Base-by-base conservation (phyloP, 2,888 invertebrate species). In the Tipula lateralis region DNA sequence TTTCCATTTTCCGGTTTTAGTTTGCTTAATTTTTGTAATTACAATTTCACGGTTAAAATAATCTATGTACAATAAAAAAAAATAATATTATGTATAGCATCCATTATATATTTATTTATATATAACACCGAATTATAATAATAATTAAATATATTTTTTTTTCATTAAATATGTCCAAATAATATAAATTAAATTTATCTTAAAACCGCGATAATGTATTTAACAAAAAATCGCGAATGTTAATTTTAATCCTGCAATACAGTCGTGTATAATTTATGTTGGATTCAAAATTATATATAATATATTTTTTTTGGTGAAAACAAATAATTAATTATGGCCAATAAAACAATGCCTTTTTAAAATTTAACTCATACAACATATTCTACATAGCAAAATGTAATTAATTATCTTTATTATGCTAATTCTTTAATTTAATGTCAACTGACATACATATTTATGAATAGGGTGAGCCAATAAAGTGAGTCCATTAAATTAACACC, bases 131-230 rank as follows among this genome's bases (percentile, higher is more conserved):
- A 66, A 66, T 66, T 66, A 66, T 66, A 66, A 66, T 24, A 66
- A 66, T 66, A 19, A 66, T 66, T 66, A 66, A 19, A 24, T 66
- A 66, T 9, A 12, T 24, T 66, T 66, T 66, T 24, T 66, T 66
- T 66, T 66, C 24, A 66, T 66, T 66, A 66, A 24, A 66, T 12
- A 66, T 9, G n/a, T n/a, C n/a, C n/a, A n/a, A 66, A 66, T 66
- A 66, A 66, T 24, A 66, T 66, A 66, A 66, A 66, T 66, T 66
- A 66, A 66, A 66, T 66, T 66, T 66, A 66, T 66, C 66, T 66
- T 66, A 66, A 66, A 66, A 66, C 66, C 66, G 12, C 66, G 66
- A 66, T 24, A 66, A 66, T 24, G 24, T 66, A 24, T 66, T 19
- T 44, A 44, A 24, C n/a, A 66, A 66, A 66, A 66, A 66, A 24